Percentiles rank a stretch among this genome's conserved stretches.
Evolutionary conservation across 1,140 invertebrate species (phyloP).

Genomic region (Hylyphantes graminicola): DNA sequence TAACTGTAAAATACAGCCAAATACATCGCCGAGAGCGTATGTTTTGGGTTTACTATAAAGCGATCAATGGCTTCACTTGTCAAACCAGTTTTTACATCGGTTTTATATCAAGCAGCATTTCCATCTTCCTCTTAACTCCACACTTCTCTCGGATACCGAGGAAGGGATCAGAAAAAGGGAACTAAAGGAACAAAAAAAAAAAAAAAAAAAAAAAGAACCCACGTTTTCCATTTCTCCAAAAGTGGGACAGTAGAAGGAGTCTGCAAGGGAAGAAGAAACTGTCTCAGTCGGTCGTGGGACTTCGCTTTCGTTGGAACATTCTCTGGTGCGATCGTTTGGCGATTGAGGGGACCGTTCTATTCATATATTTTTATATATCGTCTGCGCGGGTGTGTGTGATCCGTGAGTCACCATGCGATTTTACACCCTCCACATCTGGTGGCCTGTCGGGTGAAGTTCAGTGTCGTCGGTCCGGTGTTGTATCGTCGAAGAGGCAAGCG

Average conservation of each 20-base stretch:
- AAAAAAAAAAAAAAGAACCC: conserved; percentile 26
- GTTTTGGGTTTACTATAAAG: background rate
- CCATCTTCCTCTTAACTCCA: background rate
- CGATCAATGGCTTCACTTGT: background rate
- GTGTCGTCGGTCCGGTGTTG: background rate
- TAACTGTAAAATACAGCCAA: background rate
- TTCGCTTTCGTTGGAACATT: conserved; percentile 3
- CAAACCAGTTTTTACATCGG: background rate
- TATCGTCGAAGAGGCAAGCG: conserved; percentile 28
- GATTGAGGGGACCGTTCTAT: background rate
- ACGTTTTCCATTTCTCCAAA: conserved; percentile 31
- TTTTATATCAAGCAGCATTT: background rate
- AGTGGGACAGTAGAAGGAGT: conserved; percentile 28
- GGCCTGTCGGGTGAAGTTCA: conserved; percentile 30
- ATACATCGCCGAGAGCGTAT: background rate
- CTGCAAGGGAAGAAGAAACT: conserved; percentile 5
- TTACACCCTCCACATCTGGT: conserved; percentile 40
- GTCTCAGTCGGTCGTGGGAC: conserved; percentile 43
- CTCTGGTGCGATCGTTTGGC: background rate
- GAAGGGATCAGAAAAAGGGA: conserved; percentile 32
- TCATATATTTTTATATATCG: conserved; percentile 16
- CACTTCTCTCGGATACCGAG: background rate
- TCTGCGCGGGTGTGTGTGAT: conserved; percentile 20
- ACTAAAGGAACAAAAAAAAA: conserved; percentile 27
- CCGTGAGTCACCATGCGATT: conserved; percentile 41